Evolutionary conservation across 2,888 invertebrate species (phyloP).

Genomic region (Tetranychus piercei): DNA sequence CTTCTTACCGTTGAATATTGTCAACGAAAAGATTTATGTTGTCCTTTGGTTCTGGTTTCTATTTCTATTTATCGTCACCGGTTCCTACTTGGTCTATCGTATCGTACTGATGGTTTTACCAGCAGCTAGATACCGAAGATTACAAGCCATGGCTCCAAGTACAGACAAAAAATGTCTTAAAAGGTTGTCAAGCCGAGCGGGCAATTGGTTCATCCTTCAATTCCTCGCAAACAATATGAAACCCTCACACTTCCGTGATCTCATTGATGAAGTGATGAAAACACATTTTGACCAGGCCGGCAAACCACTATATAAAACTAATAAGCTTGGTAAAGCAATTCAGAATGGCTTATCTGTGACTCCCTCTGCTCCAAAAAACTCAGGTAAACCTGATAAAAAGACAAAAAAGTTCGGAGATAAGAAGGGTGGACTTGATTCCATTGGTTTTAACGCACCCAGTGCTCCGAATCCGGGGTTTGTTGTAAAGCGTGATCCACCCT

Average conservation of each 20-base stretch:
- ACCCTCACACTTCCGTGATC: constrained; percentile 12
- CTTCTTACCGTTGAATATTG: constrained; percentile 15
- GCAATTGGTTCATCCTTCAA: constrained; percentile 13
- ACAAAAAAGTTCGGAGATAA: constrained; percentile 1
- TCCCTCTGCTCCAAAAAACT: constrained; percentile 9
- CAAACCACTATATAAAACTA: constrained; percentile 9
- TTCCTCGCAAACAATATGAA: constrained; percentile 14
- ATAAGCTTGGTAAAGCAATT: constrained; percentile 1
- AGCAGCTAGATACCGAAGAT: background rate
- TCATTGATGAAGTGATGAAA: constrained; percentile 13
- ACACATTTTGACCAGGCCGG: constrained; percentile 1
- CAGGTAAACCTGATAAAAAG: background rate
- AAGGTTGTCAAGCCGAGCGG: background rate
- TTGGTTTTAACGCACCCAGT: constrained; percentile 6
- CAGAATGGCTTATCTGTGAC: background rate
- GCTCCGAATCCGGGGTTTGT: constrained; percentile 11
- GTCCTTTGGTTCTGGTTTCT: constrained; percentile 15
- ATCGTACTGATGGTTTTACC: constrained; percentile 7
- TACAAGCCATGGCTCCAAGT: constrained; percentile 10
- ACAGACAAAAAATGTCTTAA: constrained; percentile 12
- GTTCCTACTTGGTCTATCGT: background rate
- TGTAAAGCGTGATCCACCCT: constrained; percentile 14
- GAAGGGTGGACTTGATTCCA: background rate
- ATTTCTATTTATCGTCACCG: constrained; percentile 10
- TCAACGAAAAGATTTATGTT: constrained; percentile 15